phyloP scores from a whole-genome alignment of 2,113 vertebrate species.

The Macrotis lagotis region DNA sequence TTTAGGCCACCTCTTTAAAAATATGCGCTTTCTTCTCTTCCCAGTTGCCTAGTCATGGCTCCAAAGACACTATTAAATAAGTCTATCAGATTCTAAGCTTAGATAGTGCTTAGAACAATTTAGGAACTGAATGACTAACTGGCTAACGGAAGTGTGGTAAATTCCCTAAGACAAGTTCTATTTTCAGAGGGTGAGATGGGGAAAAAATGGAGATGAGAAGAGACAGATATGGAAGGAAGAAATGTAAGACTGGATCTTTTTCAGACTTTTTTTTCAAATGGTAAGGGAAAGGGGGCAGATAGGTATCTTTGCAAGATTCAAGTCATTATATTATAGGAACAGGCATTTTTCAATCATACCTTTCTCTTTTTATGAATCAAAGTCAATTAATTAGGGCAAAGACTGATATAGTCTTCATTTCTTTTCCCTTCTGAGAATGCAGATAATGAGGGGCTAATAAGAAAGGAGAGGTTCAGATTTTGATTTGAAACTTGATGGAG shows the following conservation, averaged over 20 bases:
- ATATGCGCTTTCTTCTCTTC: not conserved
- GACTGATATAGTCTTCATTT: not conserved
- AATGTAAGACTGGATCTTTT: not conserved
- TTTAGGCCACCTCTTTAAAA: not conserved
- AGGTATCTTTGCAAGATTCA: not conserved
- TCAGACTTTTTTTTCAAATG: not conserved
- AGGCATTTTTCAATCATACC: not conserved
- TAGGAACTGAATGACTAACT: not conserved
- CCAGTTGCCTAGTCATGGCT: not conserved
- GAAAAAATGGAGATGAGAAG: not conserved
- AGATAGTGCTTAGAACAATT: not conserved
- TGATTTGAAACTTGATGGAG: not conserved
- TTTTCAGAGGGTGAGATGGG: not conserved
- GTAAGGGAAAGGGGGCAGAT: not conserved
- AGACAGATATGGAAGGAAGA: not conserved
- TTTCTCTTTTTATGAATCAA: not conserved
- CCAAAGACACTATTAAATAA: not conserved
- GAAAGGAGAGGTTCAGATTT: not conserved
- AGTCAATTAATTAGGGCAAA: not conserved
- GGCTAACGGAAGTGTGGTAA: not conserved
- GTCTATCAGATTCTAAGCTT: not conserved
- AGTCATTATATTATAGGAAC: not conserved
- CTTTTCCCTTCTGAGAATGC: not conserved
- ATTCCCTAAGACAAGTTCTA: not conserved
- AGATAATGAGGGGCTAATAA: not conserved